These are phyloP conservation scores for Octonoba sinensis DNA, from an alignment of 2,888 invertebrate genomes.

Conservation along the genomic window DNA sequence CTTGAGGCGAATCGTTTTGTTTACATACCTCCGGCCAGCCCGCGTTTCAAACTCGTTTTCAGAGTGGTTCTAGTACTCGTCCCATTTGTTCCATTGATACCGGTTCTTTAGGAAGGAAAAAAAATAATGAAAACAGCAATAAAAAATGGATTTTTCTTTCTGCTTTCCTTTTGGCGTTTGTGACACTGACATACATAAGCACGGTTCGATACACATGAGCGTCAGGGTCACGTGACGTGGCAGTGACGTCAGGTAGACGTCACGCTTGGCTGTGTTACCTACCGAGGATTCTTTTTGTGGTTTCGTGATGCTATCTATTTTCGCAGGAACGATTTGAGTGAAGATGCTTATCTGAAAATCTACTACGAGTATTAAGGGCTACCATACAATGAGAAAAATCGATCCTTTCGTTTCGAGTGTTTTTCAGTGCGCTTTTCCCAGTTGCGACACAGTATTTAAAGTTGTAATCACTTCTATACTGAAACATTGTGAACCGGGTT, in stretches of 20 bases:
- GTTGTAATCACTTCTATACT: too few relatives aligned
- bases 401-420: too few relatives aligned
- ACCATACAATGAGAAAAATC: too few relatives aligned
- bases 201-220: conserved; percentile 54
- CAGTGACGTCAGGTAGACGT: conserved; percentile 39
- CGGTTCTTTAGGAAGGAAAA: conserved; percentile 20
- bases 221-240: conserved; percentile 55
- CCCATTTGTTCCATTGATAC: conserved; percentile 41
- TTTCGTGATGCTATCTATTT: background rate
- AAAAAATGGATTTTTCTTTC: conserved; percentile 12
- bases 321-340: too few relatives aligned
- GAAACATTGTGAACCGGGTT: too few relatives aligned
- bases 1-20: conserved; percentile 32
- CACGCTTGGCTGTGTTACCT: conserved; percentile 10
- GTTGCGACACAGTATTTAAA: too few relatives aligned
- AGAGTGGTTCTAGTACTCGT: conserved; percentile 35
- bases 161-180: conserved; percentile 35
- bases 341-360: too few relatives aligned
- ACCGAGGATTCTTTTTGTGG: background rate
- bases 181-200: conserved; percentile 62
- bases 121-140: conserved; percentile 28
- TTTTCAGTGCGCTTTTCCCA: too few relatives aligned
- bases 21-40: conserved; percentile 37
- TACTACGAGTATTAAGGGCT: too few relatives aligned
- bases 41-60: conserved; percentile 30